Percentiles rank a stretch among this genome's conserved stretches.
These are phyloP conservation scores for Hippocampus zosterae DNA, from an alignment of 2,113 vertebrate species.

Conservation along the genomic window DNA sequence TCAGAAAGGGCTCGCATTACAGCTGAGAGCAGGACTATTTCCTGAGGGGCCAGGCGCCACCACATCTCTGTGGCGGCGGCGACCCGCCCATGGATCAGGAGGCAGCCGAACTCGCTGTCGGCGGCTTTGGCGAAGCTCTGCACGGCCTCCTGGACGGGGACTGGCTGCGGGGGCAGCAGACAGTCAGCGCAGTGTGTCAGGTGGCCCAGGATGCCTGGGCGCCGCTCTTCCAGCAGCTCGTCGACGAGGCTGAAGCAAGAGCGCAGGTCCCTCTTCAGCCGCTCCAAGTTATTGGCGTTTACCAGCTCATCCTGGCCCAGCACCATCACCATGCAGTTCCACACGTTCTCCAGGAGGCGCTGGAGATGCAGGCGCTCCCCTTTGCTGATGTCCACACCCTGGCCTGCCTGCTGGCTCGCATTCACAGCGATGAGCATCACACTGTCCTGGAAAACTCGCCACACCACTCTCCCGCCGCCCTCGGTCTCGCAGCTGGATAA, in stretches of 20 bases:
- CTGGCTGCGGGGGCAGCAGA: slow-evolving; percentile 66
- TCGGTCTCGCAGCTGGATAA: slow-evolving; percentile 76
- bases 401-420: slow-evolving; percentile 57
- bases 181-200: slow-evolving; percentile 85
- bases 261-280: slow-evolving; percentile 84
- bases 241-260: slow-evolving; percentile 83
- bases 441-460: slow-evolving; percentile 85
- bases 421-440: slow-evolving; percentile 84
- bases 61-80: slow-evolving; percentile 82
- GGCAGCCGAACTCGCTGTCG: slow-evolving; percentile 79
- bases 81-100: slow-evolving; percentile 73
- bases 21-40: slow-evolving; percentile 79
- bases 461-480: slow-evolving; percentile 76
- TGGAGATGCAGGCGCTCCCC: slow-evolving; percentile 65
- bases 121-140: slow-evolving; percentile 73
- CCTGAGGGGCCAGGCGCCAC: slow-evolving; percentile 82
- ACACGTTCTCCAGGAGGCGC: slow-evolving; percentile 82
- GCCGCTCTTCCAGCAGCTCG: slow-evolving; percentile 71
- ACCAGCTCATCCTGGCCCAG: slow-evolving; percentile 83
- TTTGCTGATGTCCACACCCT: slow-evolving; percentile 45
- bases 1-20: slow-evolving; percentile 71
- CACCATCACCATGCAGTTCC: slow-evolving; percentile 86
- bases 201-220: slow-evolving; percentile 74
- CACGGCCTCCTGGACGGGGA: slow-evolving; percentile 75
- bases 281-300: slow-evolving; percentile 80